phyloP scores from a whole-genome alignment of 2,113 vertebrate species.

The Upupa epops region DNA sequence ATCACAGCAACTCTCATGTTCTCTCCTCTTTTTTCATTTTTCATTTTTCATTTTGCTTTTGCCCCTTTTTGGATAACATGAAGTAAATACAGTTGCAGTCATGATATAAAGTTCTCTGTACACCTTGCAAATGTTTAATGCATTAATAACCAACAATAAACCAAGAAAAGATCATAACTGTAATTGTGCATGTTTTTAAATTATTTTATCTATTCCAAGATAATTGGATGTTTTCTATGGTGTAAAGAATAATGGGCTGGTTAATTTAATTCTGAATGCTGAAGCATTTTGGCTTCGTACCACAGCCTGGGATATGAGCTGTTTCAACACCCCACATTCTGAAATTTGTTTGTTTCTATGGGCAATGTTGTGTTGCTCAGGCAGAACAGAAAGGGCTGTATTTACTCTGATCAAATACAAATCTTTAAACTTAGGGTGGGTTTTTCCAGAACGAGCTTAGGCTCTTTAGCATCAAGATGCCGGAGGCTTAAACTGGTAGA shows the following conservation, averaged over 20 bases:
- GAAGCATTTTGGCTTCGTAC: neutral
- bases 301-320: neutral
- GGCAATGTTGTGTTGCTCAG: neutral
- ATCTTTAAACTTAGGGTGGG: neutral
- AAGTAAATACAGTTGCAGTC: neutral
- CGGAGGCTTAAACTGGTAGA: neutral
- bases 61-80: neutral
- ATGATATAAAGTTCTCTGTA: neutral
- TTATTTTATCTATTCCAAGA: neutral
- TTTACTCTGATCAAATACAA: neutral
- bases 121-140: neutral
- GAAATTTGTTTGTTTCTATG: conserved; percentile 14
- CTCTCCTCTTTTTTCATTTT: neutral
- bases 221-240: neutral
- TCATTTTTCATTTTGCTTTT: neutral
- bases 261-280: neutral
- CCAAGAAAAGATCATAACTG: neutral
- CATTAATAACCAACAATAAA: neutral
- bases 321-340: fast-evolving
- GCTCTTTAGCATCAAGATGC: neutral
- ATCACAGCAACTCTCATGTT: neutral
- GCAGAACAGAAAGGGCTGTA: neutral
- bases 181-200: neutral
- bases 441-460: neutral
- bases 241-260: neutral